Percentiles rank a stretch among this genome's conserved stretches.
These are phyloP conservation scores for Sebastes hubbsi DNA, from an alignment of 2,797 vertebrate species.

Conservation along the genomic window DNA sequence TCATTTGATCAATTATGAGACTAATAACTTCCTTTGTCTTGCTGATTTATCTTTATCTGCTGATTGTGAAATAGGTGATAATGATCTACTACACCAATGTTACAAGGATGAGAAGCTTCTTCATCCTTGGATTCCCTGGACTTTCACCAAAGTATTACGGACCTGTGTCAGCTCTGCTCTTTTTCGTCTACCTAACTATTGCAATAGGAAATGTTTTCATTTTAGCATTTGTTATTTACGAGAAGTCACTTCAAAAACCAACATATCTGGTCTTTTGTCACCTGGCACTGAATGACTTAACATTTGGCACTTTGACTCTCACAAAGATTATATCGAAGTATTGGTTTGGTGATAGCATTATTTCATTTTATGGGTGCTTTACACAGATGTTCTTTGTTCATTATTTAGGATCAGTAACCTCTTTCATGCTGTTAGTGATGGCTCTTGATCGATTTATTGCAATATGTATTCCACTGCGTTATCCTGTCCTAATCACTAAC, in stretches of 20 bases:
- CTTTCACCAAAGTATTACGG: conserved; percentile 61
- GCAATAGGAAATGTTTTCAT: conserved; percentile 75
- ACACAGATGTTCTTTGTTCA: conserved; percentile 80
- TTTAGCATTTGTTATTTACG: conserved; percentile 64
- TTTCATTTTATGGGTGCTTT: conserved; percentile 75
- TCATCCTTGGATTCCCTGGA: conserved; percentile 78
- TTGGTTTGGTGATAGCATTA: conserved; percentile 64
- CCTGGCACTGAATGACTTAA: conserved; percentile 76
- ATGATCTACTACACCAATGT: conserved; percentile 28
- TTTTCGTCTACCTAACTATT: conserved; percentile 67
- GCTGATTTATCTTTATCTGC: not conserved
- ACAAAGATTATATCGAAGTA: conserved; percentile 77
- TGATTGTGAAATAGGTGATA: not conserved
- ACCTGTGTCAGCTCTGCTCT: conserved; percentile 56
- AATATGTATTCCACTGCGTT: conserved; percentile 75
- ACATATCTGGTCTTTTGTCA: conserved; percentile 80
- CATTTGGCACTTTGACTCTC: conserved; percentile 75
- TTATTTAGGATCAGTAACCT: conserved; percentile 72
- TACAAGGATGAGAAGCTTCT: conserved; percentile 62
- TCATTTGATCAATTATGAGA: not conserved
- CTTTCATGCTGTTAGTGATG: conserved; percentile 76
- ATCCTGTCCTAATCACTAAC: conserved; percentile 76
- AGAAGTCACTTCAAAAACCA: conserved; percentile 76
- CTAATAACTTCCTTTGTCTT: not conserved
- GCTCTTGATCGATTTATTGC: conserved; percentile 79